phyloP scores from a whole-genome alignment of 2,113 vertebrate species.

The Jacana jacana region DNA sequence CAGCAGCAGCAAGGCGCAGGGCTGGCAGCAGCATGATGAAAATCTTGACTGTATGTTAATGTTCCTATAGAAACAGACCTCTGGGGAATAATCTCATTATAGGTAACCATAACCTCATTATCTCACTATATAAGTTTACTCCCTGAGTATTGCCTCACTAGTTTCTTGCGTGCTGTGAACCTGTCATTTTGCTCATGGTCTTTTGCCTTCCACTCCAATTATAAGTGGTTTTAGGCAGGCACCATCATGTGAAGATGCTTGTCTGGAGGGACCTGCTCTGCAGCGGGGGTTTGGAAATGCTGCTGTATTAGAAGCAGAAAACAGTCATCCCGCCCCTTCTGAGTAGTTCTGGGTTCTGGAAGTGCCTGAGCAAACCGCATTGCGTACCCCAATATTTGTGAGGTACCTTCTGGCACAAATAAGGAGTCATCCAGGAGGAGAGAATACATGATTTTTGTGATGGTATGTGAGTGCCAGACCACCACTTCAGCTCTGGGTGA shows the following conservation, averaged over 20 bases:
- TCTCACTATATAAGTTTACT: neutral
- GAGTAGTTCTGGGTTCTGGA: neutral
- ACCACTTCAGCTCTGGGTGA: neutral
- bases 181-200: neutral
- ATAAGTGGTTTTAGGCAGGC: neutral
- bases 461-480: neutral
- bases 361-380: neutral
- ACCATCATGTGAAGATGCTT: neutral
- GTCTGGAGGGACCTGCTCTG: neutral
- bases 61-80: neutral
- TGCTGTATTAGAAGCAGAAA: neutral
- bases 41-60: neutral
- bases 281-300: neutral
- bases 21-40: neutral
- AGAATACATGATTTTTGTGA: neutral
- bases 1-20: neutral
- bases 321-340: neutral
- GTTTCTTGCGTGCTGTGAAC: neutral
- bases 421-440: neutral
- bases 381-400: neutral
- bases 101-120: neutral
- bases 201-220: neutral
- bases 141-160: neutral
- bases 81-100: conserved; percentile 8
- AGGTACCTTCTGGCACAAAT: neutral